Conservation (phyloP, 2,113 vertebrate genomes). For the Melozone crissalis region DNA sequence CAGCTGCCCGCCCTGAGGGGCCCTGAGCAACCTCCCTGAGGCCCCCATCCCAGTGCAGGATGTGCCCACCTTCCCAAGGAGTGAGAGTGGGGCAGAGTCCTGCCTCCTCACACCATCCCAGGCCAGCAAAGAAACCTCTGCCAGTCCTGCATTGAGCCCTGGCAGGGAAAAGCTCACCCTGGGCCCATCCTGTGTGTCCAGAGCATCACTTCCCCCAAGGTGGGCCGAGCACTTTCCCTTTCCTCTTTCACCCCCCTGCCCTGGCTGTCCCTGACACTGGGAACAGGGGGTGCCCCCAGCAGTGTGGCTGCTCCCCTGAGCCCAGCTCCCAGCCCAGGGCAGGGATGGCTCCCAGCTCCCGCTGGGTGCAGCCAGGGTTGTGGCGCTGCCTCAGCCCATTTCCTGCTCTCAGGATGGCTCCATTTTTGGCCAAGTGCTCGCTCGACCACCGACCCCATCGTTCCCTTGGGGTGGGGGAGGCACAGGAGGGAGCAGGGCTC, state of each 20-base stretch:
- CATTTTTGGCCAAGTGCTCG: rapidly evolving
- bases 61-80: not conserved
- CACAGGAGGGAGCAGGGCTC: not conserved
- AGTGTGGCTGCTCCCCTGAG: not conserved
- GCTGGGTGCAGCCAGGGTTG: rapidly evolving
- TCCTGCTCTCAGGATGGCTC: not conserved
- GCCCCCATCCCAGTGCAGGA: rapidly evolving
- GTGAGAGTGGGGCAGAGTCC: not conserved
- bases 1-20: rapidly evolving
- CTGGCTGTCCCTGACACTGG: rapidly evolving
- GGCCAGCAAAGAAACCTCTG: not conserved
- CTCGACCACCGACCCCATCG: rapidly evolving
- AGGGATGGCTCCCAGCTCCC: not conserved
- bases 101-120: not conserved
- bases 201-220: not conserved
- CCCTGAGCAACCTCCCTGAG: rapidly evolving
- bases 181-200: rapidly evolving
- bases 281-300: rapidly evolving
- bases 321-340: rapidly evolving
- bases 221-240: not conserved
- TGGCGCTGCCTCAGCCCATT: rapidly evolving
- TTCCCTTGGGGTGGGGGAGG: not conserved
- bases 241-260: rapidly evolving
- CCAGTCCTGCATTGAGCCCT: not conserved
- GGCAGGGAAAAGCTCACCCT: not conserved